Base-by-base conservation (phyloP, 2,797 vertebrate genomes). In the Tamandua tetradactyla region DNA sequence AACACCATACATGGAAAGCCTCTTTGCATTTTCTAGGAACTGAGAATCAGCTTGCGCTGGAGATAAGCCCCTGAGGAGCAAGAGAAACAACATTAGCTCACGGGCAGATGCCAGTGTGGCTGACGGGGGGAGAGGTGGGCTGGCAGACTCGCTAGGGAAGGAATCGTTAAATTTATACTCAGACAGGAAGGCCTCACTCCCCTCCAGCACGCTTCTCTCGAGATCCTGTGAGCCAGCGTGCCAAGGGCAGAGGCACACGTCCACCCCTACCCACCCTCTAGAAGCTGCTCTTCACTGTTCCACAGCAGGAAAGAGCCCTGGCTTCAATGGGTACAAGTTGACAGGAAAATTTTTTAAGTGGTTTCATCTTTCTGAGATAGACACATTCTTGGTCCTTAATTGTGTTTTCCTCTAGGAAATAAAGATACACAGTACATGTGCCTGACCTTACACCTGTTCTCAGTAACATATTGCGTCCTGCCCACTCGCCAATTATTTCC, bases 21-120 rank as follows among this genome's bases (percentile, higher is more conserved):
- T 99, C 98, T 99, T 99, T 80, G 99, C 99, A 83, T 99, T 99
- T 98, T 99, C 99, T 98, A 99, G 98, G 98, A 99, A 99, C 97
- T 99, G 99, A 82, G 98, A 94, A 96, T 99, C 99, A 1, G 99
- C 99, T 94, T 99, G 99, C 87, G 99, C 99, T 96, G 99, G 99
- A 97, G 99, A 99, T 98, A 99, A 98, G 91, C 99, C 99, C 98
- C 99, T 99, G 92, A 76, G 79, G 98, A 97, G 75, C 71, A 97
- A 96, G 94, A 92, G 95, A 96, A 80, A 97, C 85, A 35, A 3
- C 49, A 94, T 95, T 52, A 97, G 89, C 93, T 96, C 86, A 97
- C 7, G 78, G 55, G 40, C 35, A 81, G 89, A 85, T 92, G 13
- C 76, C 96, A 79, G 85, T 11, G 1, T 37, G 42, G 3, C 68